These are phyloP conservation scores for Oryzias woworae DNA, from an alignment of 2,113 vertebrate species.

Conservation along the genomic window DNA sequence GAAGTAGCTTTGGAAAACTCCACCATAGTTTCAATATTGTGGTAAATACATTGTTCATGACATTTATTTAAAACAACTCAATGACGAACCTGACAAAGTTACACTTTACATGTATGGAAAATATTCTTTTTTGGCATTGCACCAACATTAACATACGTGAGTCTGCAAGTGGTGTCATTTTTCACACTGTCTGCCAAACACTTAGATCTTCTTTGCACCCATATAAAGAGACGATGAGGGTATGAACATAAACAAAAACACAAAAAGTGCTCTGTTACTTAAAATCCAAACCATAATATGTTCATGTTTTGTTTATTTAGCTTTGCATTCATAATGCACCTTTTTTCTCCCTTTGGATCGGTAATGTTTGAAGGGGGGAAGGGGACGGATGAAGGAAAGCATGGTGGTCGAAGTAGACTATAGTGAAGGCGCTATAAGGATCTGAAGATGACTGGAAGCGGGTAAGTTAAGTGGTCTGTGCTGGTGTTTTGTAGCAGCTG, in stretches of 20 bases:
- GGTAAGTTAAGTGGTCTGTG: slow-evolving; percentile 48
- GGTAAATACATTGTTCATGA: too few species aligned
- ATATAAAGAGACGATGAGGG: slow-evolving; percentile 18
- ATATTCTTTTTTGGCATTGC: too few species aligned
- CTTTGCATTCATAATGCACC: slow-evolving; percentile 15
- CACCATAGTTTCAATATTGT: too few species aligned
- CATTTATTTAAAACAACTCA: too few species aligned
- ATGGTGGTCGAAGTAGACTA: slow-evolving; percentile 31
- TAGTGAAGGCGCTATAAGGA: slow-evolving; percentile 21
- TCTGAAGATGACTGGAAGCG: slow-evolving; percentile 48
- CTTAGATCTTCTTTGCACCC: slow-evolving; percentile 4
- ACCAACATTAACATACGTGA: neutral
- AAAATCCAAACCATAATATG: slow-evolving; percentile 14
- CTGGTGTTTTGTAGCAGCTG: slow-evolving; percentile 29
- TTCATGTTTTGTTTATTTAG: slow-evolving; percentile 31
- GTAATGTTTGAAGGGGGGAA: slow-evolving; percentile 9
- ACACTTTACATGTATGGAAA: too few species aligned
- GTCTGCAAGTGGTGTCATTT: neutral
- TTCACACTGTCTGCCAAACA: slow-evolving; percentile 2
- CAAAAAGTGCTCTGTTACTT: slow-evolving; percentile 5
- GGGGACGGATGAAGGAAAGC: slow-evolving; percentile 8
- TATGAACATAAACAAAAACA: slow-evolving; percentile 11
- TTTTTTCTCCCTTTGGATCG: slow-evolving; percentile 28
- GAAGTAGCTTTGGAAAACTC: too few species aligned
- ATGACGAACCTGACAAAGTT: too few species aligned